phyloP scores from a whole-genome alignment of 2,888 invertebrate genomes.

The Ceramica pisi region DNA sequence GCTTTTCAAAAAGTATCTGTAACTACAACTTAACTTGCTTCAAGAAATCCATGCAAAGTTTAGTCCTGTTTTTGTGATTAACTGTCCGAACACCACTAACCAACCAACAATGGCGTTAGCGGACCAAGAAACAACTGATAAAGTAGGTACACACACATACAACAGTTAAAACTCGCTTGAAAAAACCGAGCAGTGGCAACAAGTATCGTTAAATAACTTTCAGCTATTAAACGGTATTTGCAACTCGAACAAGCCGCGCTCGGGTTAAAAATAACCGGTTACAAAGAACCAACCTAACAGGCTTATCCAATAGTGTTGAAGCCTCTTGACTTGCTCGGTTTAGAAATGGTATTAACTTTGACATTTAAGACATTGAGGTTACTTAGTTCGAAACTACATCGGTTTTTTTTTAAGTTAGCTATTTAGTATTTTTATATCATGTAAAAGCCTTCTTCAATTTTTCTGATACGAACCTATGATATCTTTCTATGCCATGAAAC shows the following conservation, averaged over 20 bases:
- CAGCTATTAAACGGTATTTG: background rate
- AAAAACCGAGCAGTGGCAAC: background rate
- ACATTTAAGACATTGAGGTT: background rate
- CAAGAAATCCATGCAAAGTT: no score
- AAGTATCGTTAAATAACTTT: constrained; percentile 24
- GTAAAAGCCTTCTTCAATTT: no score
- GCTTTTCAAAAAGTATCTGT: no score
- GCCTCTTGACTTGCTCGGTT: background rate
- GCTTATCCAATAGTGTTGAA: background rate
- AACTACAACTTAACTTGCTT: no score
- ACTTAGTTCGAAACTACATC: background rate
- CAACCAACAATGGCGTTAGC: no score
- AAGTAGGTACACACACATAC: no score
- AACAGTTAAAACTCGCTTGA: background rate
- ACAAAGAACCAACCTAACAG: background rate
- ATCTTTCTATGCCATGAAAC: background rate
- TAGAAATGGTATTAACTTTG: background rate
- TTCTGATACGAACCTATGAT: no score
- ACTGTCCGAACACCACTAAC: no score
- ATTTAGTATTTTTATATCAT: no score
- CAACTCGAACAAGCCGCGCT: background rate
- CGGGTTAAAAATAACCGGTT: background rate
- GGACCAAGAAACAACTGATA: no score
- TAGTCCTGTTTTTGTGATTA: no score
- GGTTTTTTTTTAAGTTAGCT: background rate